Percentiles rank a stretch among this genome's conserved stretches.
Conservation (phyloP, 2,797 vertebrate genomes). For the Argentina silus region DNA sequence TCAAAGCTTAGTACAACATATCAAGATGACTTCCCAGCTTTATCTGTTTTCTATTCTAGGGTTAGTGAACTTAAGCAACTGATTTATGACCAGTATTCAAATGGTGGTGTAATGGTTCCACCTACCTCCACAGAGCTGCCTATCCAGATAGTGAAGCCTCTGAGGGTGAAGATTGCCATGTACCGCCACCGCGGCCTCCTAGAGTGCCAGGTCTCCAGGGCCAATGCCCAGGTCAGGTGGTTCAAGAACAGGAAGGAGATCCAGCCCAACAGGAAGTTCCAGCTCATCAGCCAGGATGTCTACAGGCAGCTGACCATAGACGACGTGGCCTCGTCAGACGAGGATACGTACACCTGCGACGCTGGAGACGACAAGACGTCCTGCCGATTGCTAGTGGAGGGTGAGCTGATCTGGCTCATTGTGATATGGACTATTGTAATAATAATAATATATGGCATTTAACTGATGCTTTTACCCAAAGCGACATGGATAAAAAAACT, state of each 20-base stretch:
- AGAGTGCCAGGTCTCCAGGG: conserved; percentile 93
- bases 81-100: background rate
- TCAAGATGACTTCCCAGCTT: too few species aligned
- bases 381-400: conserved; percentile 93
- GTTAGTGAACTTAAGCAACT: too few species aligned
- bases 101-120: background rate
- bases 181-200: conserved; percentile 89
- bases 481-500: background rate
- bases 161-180: conserved; percentile 92
- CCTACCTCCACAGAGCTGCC: conserved; percentile 82
- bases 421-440: background rate
- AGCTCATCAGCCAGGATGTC: conserved; percentile 86
- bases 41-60: too few species aligned
- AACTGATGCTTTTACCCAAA: too few species aligned
- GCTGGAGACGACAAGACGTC: conserved; percentile 88
- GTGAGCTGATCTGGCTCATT: conserved; percentile 2
- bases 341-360: conserved; percentile 92
- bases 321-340: conserved; percentile 86
- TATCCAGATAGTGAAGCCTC: conserved; percentile 86
- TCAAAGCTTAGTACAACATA: too few species aligned
- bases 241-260: conserved; percentile 84
- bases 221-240: conserved; percentile 89
- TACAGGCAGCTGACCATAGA: conserved; percentile 93
- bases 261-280: conserved; percentile 78
- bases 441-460: too few species aligned